A percentile compares a stretch with the other conserved stretches of the same genome.
phyloP scores from a whole-genome alignment of 2,113 vertebrate genomes.

The Melanotaenia duboulayi region DNA sequence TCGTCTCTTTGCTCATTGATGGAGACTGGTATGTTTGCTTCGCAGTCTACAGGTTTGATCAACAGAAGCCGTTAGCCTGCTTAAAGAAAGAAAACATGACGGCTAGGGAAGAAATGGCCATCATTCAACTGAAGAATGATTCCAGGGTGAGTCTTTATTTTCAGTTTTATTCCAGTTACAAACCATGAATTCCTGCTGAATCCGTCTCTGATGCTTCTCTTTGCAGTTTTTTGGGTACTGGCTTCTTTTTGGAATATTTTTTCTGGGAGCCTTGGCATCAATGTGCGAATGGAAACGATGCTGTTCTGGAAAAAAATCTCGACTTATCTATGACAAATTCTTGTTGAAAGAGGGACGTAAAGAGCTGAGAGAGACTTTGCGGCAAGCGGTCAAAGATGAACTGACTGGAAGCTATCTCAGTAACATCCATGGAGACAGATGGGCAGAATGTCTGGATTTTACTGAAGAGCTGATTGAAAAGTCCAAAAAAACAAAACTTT shows the following conservation, averaged over 20 bases:
- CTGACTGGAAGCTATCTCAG: neutral
- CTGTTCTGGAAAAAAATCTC: neutral
- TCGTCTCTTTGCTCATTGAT: neutral
- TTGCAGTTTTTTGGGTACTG: neutral
- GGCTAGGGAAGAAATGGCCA: neutral
- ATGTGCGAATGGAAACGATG: neutral
- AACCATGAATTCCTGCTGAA: neutral
- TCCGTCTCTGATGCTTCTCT: neutral
- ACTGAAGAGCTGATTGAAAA: accelerated
- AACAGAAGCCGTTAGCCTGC: slow-evolving; percentile 1
- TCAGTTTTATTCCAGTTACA: neutral
- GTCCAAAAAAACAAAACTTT: too few relatives aligned
- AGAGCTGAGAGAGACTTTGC: neutral
- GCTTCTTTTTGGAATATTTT: neutral
- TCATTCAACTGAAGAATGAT: neutral
- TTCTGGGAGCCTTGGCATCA: neutral
- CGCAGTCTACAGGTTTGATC: accelerated
- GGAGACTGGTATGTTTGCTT: slow-evolving; percentile 36
- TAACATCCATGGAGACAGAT: accelerated
- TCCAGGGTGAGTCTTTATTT: slow-evolving; percentile 19
- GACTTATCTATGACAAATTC: neutral
- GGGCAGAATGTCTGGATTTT: neutral
- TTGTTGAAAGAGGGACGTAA: neutral
- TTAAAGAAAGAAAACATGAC: accelerated
- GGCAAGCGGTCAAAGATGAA: neutral